Evolutionary conservation across 2,113 vertebrate genomes (phyloP), one percentile per base, ranked within the genome.

Genomic region (Chionodraco myersi): DNA sequence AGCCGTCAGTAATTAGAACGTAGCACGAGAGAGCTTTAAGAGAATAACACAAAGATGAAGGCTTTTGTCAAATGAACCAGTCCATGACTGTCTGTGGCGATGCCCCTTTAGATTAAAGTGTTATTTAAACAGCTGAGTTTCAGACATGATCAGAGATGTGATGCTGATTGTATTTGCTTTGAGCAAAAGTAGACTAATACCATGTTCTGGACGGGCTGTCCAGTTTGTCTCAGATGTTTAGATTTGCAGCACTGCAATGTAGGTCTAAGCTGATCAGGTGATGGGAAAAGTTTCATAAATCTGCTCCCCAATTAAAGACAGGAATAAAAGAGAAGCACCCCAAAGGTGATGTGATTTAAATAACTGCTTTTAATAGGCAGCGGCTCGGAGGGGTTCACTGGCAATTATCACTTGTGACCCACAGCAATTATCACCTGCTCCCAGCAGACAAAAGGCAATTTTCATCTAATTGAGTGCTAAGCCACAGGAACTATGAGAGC

Each of bases 361-460:
- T 96, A 96, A 96, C 92, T 94, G 92, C 92, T 95, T 95, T 96
- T 96, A 97, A 96, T 96, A 94, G 92, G 94, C 95, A 94, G 85
- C 54, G 64, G 86, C 95, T 95, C 94, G 71, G 90, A 90, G 91
- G 96, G 94, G 92, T 94, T 92, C 92, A 87, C 93, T 91, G 92
- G 92, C 95, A 96, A 95, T 97, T 96, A 97, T 97, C 96, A 95
- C 95, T 94, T 92, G 74, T 96, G 96, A 96, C 96, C 96, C 95
- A 82, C 89, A 93, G 92, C 96, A 96, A 96, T 97, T 96, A 97
- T 95, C 92, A 91, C 87, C 92, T 95, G 94, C 92, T 96, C 95
- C 94, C 96, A 89, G 92, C 90, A 78, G 93, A 93, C 94, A 87
- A 91, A 91, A 93, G 91, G 88, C 95, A 95, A 96, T 97, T 96